Conservation (phyloP, 2,113 vertebrate species). For the Cromileptes altivelis region DNA sequence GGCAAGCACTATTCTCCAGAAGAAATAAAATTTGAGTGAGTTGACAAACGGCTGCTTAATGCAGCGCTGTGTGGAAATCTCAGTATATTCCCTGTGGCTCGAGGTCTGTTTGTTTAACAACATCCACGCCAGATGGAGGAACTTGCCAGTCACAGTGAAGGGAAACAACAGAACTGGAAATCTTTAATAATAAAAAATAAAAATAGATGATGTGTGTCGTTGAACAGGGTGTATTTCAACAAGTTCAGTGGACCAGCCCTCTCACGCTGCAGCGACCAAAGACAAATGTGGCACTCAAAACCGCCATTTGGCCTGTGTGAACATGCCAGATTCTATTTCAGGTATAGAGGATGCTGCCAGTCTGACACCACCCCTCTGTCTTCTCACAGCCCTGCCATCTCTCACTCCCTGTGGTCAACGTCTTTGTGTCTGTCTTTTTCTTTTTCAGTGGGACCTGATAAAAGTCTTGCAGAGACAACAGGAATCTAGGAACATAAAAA, state of each 20-base stretch:
- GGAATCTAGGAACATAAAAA: background rate
- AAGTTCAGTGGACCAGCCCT: constrained; percentile 25
- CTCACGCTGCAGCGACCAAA: constrained; percentile 6
- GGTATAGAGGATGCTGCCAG: constrained; percentile 15
- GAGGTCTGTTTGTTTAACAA: constrained; percentile 55
- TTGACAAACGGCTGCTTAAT: constrained; percentile 36
- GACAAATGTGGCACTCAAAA: constrained; percentile 21
- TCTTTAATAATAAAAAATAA: background rate
- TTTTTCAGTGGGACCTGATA: constrained; percentile 5
- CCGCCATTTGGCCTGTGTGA: constrained; percentile 42
- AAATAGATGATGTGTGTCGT: background rate
- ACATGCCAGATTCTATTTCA: constrained; percentile 52
- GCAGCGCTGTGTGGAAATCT: constrained; percentile 32
- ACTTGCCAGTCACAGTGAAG: constrained; percentile 38
- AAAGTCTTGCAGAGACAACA: background rate
- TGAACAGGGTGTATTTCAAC: constrained; percentile 9
- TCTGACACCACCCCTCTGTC: constrained; percentile 46
- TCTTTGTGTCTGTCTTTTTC: constrained; percentile 21
- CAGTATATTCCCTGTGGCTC: constrained; percentile 34
- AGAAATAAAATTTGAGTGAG: constrained; percentile 31
- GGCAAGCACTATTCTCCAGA: background rate
- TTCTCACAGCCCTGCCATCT: constrained; percentile 15
- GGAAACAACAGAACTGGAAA: constrained; percentile 38
- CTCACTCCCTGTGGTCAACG: constrained; percentile 16
- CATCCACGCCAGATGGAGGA: constrained; percentile 62